Evolutionary conservation across 2,113 vertebrate genomes (phyloP), one percentile per base, ranked within the genome.

Genomic region (Willisornis vidua): DNA sequence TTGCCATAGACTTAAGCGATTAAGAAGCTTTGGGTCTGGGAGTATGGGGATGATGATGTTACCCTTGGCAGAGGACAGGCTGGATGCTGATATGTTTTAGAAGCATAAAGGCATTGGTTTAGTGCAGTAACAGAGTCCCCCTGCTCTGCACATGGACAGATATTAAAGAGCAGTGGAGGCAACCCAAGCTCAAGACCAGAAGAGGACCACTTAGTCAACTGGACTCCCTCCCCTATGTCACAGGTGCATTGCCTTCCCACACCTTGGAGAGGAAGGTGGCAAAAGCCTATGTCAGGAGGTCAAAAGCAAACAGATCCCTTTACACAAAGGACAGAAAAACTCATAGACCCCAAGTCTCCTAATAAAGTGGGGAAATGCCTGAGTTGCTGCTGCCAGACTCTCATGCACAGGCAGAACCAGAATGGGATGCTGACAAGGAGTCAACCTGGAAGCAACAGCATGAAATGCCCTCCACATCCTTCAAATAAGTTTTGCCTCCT

Each of bases 151-250:
- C 13, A 9, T 9, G 12, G 17, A 23, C 4, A 74, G 41, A 35
- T 43, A 75, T 24, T 35, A 59, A 75, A 51, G 39, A 3, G 16
- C 14, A 90, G 37, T 19, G 10, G 2, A 82, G 28, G 15, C 48
- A 49, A 23, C 4, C 11, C 61, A 66, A 67, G 22, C 4, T 52
- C 54, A 52, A 77, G 59, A 86, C 3, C 25, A 80, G 37, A 76
- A 83, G 19, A 66, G 4, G 18, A 79, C 2, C 3, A 7, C 41
- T 66, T 11, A 9, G 45, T 39, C 66, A 85, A 14, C 22, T 0
- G 61, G 22, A 5, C 3, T 28, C 35, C 33, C 2, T 75, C 10
- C 25, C 0, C 0, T 51, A n/a, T 7, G 29, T 52, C 74, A 59
- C 41, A 48, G 45, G 7, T 4, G 1, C 7, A 0, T 8, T 4